Conservation (phyloP, 1,140 invertebrate species). For the Caerostris extrusa region DNA sequence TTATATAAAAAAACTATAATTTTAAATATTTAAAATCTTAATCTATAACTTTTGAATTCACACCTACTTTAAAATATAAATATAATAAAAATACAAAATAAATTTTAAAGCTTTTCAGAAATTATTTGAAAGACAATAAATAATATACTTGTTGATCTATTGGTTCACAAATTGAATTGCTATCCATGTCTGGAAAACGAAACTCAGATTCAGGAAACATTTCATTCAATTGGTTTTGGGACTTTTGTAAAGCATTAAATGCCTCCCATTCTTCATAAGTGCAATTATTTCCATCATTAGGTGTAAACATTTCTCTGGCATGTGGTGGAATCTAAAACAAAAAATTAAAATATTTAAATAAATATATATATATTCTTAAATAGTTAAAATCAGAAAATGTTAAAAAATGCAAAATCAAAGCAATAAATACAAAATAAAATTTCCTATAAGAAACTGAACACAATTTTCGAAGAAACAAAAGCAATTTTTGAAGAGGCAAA, state of each 20-base stretch:
- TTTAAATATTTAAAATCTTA: not conserved
- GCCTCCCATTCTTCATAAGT: constrained; percentile 60
- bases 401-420: no score
- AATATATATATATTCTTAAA: no score
- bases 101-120: not conserved
- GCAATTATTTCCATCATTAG: constrained; percentile 26
- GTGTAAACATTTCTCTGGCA: constrained; percentile 29
- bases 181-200: constrained; percentile 62
- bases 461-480: no score
- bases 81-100: not conserved
- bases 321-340: constrained; percentile 26
- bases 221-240: constrained; percentile 47
- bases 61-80: not conserved
- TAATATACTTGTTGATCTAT: constrained; percentile 65
- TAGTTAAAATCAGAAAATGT: no score
- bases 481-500: not conserved
- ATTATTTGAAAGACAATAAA: not conserved
- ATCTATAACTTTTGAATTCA: not conserved
- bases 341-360: not conserved
- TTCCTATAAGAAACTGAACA: no score
- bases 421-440: no score
- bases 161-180: constrained; percentile 38
- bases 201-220: constrained; percentile 60
- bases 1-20: not conserved
- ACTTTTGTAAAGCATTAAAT: constrained; percentile 52